Conservation (phyloP, 1,140 invertebrate genomes). For the Diprion similis region DNA sequence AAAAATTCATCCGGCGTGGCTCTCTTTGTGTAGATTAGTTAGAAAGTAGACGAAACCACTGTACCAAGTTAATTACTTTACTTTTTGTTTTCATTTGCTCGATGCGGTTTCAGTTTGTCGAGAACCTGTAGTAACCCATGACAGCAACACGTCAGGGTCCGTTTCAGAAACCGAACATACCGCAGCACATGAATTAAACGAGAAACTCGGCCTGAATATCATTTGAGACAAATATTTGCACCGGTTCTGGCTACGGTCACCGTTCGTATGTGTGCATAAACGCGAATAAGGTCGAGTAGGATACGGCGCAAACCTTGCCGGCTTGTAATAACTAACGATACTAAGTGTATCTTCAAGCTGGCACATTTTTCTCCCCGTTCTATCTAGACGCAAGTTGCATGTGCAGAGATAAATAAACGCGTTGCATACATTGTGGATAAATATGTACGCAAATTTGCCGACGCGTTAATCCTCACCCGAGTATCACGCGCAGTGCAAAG, state of each 20-base stretch:
- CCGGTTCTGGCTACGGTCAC: not conserved
- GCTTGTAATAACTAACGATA: not conserved
- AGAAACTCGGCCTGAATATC: not conserved
- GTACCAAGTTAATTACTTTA: no score
- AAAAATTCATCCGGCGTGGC: no score
- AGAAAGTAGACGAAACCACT: no score
- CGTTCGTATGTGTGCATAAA: not conserved
- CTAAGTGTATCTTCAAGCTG: not conserved
- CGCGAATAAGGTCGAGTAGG: not conserved
- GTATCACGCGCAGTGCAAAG: no score
- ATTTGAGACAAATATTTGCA: constrained; percentile 8
- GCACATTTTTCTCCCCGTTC: no score
- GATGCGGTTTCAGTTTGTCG: not conserved
- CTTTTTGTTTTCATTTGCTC: no score
- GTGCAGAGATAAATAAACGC: no score
- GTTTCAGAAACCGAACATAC: not conserved
- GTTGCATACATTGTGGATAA: no score
- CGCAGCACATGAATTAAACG: not conserved
- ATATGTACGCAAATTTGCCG: no score
- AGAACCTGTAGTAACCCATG: not conserved
- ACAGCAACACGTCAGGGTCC: not conserved
- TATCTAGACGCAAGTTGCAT: no score
- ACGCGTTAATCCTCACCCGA: no score
- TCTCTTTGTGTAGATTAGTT: no score
- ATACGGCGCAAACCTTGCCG: not conserved